A percentile compares a stretch with the other conserved stretches of the same genome.
Evolutionary conservation across 2,113 vertebrate species (phyloP).

Genomic region (Nanorana parkeri): DNA sequence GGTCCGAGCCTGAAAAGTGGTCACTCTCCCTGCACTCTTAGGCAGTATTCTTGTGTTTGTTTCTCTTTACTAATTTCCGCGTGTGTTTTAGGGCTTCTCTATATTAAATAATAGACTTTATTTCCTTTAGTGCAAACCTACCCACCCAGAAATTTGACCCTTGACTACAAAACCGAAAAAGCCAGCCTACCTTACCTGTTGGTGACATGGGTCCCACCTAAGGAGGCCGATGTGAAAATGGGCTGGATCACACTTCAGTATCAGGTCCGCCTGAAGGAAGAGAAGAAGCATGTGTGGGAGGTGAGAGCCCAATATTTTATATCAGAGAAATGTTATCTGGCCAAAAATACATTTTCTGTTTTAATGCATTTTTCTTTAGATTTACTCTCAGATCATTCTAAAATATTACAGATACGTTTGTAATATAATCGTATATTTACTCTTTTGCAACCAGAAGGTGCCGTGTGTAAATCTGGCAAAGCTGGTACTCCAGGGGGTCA

Average conservation of each 20-base stretch:
- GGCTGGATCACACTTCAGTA: conserved; percentile 85
- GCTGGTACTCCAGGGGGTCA: too few species aligned
- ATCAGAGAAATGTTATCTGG: too few species aligned
- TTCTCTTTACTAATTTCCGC: too few species aligned
- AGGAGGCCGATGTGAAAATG: conserved; percentile 73
- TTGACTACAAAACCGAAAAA: conserved; percentile 67
- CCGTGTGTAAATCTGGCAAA: too few species aligned
- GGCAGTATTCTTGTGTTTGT: background rate
- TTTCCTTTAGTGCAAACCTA: conserved; percentile 83
- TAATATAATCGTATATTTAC: too few species aligned
- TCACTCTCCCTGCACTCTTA: background rate
- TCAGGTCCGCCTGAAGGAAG: conserved; percentile 82
- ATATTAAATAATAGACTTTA: conserved; percentile 6
- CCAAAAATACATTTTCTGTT: too few species aligned
- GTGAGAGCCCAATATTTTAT: conserved; percentile 65
- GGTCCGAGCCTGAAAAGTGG: too few species aligned
- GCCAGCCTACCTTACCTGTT: conserved; percentile 68
- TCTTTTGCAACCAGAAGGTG: too few species aligned
- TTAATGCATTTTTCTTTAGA: too few species aligned
- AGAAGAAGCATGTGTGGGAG: conserved; percentile 83
- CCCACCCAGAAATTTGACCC: conserved; percentile 79
- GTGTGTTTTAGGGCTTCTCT: background rate
- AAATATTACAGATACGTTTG: too few species aligned
- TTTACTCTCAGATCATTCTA: too few species aligned
- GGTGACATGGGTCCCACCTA: conserved; percentile 84